Base-by-base conservation (phyloP, 2,113 vertebrate genomes). In the Heterocephalus glaber region DNA sequence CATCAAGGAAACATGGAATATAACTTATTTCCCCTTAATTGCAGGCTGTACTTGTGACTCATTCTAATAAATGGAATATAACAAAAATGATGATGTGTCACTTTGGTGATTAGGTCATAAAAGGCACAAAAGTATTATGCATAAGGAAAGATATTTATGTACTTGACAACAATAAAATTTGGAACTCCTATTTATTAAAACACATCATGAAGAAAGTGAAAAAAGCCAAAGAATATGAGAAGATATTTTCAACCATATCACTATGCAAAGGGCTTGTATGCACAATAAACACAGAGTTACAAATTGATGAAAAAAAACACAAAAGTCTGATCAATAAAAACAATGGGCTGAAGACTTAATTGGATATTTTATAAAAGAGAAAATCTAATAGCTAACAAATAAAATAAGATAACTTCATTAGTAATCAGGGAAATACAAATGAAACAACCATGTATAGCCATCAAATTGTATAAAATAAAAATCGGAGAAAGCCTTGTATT, bases 271-370 rank as follows among this genome's bases (percentile, higher is more conserved):
- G 10, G 41, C 3, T 72, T 92, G 11, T 49, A 49, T n/a, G 14
- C 1, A 90, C 9, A 47, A 52, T 81, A 87, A 13, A 94, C 19
- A 93, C 83, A 24, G 0, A 74, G 65, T 11, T 89, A 80, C 33
- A 95, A 58, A 91, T 35, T 80, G 56, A 66, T 82, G 81, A 84
- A 8, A n/a, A 92, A 79, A 72, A 72, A 93, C 38, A 80, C 10
- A 94, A 54, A n/a, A n/a, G n/a, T n/a, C n/a, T n/a, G n/a, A 61
- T 35, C 38, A 91, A 83, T 70, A 58, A 86, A 94, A 94, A 80
- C 6, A 68, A 0, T 20, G 41, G 22, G 24, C 19, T 77, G 28
- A 92, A 86, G 11, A 85, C 1, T 49, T 86, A 89, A 74, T 17
- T 81, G 41, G 41, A 41, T 92, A 84, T 58, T 81, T 90, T 70